Percentiles rank a stretch among this genome's conserved stretches.
phyloP scores from a whole-genome alignment of 1,140 invertebrate genomes.

The Macrobrachium nipponense region DNA sequence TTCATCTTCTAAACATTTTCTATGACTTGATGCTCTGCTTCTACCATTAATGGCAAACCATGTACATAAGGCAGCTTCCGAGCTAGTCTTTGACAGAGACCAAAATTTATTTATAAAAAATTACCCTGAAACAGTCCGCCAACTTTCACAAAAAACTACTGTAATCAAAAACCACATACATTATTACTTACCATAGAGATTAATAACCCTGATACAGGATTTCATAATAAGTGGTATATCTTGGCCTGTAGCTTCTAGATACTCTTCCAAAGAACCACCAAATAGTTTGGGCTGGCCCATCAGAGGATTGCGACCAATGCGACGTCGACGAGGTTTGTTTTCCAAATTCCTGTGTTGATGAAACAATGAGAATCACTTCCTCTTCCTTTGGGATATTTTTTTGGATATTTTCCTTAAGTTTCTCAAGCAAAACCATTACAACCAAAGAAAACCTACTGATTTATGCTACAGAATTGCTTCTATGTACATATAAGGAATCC shows the following conservation, averaged over 20 bases:
- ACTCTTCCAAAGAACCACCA: conserved; percentile 93
- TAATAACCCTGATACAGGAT: conserved; percentile 93
- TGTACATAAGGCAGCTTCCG: too few relatives aligned
- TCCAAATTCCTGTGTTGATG: conserved; percentile 46
- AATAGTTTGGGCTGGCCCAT: conserved; percentile 89
- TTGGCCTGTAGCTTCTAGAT: conserved; percentile 85
- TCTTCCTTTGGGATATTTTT: neutral
- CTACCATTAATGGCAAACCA: too few relatives aligned
- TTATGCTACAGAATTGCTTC: too few relatives aligned
- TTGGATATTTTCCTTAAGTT: too few relatives aligned
- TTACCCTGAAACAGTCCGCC: neutral
- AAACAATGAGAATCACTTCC: neutral
- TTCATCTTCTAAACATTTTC: too few relatives aligned
- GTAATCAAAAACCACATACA: neutral
- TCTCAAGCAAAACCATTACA: too few relatives aligned
- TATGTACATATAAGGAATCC: too few relatives aligned
- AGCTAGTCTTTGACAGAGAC: too few relatives aligned
- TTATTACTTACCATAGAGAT: conserved; percentile 75
- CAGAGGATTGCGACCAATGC: conserved; percentile 78
- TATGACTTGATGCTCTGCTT: too few relatives aligned
- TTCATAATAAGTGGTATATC: conserved; percentile 91
- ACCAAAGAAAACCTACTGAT: too few relatives aligned
- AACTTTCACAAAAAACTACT: neutral
- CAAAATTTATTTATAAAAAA: neutral
- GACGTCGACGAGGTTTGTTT: conserved; percentile 69